phyloP scores from a whole-genome alignment of 2,888 invertebrate species.

The Aphodius sticticus region DNA sequence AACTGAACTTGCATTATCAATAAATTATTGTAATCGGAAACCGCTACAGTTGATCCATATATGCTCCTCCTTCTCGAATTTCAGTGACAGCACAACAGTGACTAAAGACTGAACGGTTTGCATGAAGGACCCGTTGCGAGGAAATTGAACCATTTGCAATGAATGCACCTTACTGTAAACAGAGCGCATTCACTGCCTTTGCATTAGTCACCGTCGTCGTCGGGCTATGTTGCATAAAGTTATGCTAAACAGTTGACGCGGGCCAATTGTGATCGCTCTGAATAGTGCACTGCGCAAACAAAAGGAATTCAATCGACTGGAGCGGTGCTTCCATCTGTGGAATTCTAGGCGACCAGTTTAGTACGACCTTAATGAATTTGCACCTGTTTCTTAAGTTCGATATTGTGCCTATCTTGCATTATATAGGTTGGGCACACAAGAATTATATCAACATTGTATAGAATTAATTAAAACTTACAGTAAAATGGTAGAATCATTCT shows the following conservation, averaged over 20 bases:
- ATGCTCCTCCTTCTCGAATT: not conserved
- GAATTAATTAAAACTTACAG: no score
- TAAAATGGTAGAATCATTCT: no score
- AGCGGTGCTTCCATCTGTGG: not conserved
- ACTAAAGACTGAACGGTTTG: not conserved
- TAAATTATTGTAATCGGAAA: not conserved
- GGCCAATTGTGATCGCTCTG: not conserved
- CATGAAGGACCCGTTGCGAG: not conserved
- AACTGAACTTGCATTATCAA: not conserved
- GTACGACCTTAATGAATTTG: not conserved
- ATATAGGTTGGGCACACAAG: not conserved
- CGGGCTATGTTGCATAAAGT: not conserved
- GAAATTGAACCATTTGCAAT: not conserved
- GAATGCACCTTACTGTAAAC: conserved; percentile 4
- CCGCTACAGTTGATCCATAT: not conserved
- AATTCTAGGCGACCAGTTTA: not conserved
- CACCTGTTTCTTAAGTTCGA: not conserved
- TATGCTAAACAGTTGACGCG: not conserved
- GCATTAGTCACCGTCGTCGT: not conserved
- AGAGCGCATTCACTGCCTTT: not conserved
- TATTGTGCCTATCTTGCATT: not conserved
- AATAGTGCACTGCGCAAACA: not conserved
- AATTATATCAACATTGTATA: not conserved
- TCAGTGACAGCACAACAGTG: not conserved
- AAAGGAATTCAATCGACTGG: not conserved